phyloP scores from a whole-genome alignment of 64 coral and sea anemone genomes.

The Actinia tenebrosa region DNA sequence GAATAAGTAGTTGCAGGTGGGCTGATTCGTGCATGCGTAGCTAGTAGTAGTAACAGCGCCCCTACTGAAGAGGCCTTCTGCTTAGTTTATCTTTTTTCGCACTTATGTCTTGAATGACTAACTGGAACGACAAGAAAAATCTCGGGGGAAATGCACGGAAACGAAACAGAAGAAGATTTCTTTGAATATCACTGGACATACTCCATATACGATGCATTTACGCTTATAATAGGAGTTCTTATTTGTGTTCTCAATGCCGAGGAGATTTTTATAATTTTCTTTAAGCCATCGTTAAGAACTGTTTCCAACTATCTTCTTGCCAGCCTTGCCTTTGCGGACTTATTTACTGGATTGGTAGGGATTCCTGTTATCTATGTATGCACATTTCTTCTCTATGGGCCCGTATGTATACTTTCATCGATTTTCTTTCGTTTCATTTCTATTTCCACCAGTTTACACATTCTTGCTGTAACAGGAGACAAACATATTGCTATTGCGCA shows the following conservation, averaged over 20 bases:
- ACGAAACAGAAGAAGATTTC: neutral
- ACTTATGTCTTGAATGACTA: neutral
- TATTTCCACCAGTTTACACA: slow-evolving; percentile 25
- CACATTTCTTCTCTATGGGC: neutral
- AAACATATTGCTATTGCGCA: slow-evolving; percentile 38
- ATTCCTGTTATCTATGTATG: slow-evolving; percentile 33
- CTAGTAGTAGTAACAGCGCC: neutral
- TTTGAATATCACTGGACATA: neutral
- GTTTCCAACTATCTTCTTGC: slow-evolving; percentile 28
- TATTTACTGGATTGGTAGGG: slow-evolving; percentile 27
- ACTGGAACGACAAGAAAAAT: neutral
- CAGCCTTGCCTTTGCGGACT: slow-evolving; percentile 40
- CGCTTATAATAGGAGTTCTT: slow-evolving; percentile 22
- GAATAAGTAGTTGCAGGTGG: neutral
- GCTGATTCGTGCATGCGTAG: neutral
- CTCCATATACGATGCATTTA: neutral
- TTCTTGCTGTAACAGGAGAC: slow-evolving; percentile 42
- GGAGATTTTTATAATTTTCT: slow-evolving; percentile 31
- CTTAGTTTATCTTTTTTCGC: neutral
- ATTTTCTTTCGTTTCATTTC: slow-evolving; percentile 33
- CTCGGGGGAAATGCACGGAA: neutral
- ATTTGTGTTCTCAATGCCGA: slow-evolving; percentile 24
- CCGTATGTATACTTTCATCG: slow-evolving; percentile 10
- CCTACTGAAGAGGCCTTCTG: neutral
- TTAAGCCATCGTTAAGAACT: slow-evolving; percentile 5